These are phyloP conservation scores for Pachyrhynchus sulphureomaculatus DNA, from an alignment of 1,140 invertebrate species.

Conservation along the genomic window DNA sequence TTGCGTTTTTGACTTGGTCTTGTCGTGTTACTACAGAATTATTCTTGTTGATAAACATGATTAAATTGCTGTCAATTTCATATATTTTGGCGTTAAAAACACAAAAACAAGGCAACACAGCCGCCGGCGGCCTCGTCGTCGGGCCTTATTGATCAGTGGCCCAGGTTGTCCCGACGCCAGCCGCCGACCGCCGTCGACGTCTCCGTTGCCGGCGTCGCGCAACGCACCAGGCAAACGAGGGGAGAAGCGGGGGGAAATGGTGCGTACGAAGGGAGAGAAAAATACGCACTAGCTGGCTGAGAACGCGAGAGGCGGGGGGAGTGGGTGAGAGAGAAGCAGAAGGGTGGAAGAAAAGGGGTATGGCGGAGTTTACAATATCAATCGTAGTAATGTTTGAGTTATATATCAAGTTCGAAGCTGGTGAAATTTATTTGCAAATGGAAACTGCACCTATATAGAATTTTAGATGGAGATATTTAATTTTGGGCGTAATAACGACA, in stretches of 20 bases:
- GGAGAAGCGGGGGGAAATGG: not conserved
- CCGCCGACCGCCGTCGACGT: conserved; percentile 30
- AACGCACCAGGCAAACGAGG: conserved; percentile 8
- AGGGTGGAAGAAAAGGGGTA: conserved; percentile 20
- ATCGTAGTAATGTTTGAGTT: too few relatives aligned
- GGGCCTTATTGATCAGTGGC: conserved; percentile 24
- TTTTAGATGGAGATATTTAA: too few relatives aligned
- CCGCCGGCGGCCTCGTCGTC: not conserved
- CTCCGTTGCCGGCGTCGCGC: conserved; percentile 29
- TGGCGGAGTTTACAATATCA: too few relatives aligned
- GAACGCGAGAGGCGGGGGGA: not conserved
- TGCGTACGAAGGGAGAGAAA: conserved; percentile 5
- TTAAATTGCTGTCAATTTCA: too few relatives aligned
- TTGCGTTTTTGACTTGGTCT: too few relatives aligned
- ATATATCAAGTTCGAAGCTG: too few relatives aligned
- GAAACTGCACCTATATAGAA: too few relatives aligned
- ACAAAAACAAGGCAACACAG: conserved; percentile 4
- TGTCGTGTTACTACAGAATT: too few relatives aligned
- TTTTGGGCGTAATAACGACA: too few relatives aligned
- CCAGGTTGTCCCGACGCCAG: conserved; percentile 24
- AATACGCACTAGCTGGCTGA: conserved; percentile 7
- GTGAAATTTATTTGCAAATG: too few relatives aligned
- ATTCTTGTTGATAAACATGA: too few relatives aligned
- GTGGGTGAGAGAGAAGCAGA: conserved; percentile 6
- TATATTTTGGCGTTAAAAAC: too few relatives aligned